Percentiles rank a stretch among this genome's conserved stretches.
Evolutionary conservation across 2,888 invertebrate genomes (phyloP).

Genomic region (Acanthacorydalis orientalis): DNA sequence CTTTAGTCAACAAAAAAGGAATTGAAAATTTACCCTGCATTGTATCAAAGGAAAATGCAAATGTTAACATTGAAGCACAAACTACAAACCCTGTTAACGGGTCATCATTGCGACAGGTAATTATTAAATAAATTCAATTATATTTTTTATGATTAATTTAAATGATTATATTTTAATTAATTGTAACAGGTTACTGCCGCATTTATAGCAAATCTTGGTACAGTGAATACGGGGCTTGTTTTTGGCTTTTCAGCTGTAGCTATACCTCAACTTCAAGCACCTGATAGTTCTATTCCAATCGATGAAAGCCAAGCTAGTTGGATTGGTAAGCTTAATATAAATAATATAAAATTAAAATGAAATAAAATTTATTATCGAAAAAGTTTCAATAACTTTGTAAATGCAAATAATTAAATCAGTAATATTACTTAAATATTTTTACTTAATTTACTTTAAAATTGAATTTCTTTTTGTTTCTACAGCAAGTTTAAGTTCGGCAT

Average conservation of each 20-base stretch:
- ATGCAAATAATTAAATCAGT: no score
- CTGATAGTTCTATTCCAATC: conserved; percentile 33
- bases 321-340: conserved; percentile 36
- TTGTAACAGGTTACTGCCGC: conserved; percentile 38
- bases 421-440: background rate
- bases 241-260: conserved; percentile 53
- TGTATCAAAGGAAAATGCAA: background rate
- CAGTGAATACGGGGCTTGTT: conserved; percentile 52
- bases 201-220: conserved; percentile 45
- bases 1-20: background rate
- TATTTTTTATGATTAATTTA: background rate
- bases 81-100: conserved; percentile 7
- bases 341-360: background rate
- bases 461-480: conserved; percentile 12
- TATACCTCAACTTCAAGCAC: conserved; percentile 37
- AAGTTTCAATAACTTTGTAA: no score
- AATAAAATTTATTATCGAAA: no score
- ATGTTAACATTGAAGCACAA: conserved; percentile 2
- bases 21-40: background rate
- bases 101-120: conserved; percentile 14
- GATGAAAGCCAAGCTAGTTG: conserved; percentile 42
- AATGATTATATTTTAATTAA: background rate
- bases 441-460: background rate
- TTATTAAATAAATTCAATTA: background rate
- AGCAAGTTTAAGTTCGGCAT: conserved; percentile 49